Evolutionary conservation across 2,113 vertebrate species (phyloP), one percentile per base, ranked within the genome.

Genomic region (Monarcha castaneiventris): DNA sequence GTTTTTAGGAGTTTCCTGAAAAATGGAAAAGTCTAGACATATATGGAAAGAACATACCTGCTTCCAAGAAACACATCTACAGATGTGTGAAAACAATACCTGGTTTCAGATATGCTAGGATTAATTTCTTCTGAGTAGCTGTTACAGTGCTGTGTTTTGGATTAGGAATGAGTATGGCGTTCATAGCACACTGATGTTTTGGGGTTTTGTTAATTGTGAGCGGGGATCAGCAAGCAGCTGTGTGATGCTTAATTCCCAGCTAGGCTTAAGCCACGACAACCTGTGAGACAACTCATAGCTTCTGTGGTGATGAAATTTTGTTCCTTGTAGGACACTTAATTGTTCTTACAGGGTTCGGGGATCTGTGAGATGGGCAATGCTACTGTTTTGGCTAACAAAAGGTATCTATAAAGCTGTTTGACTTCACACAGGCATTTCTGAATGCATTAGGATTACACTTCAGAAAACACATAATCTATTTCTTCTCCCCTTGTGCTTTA

Each of bases 241-340:
- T 77, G 49, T 68, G 11, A 33, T 77, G 33, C 33, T 59, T 22
- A 44, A 68, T 68, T 68, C 27, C 37, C 44, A 68, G 21, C 21
- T 52, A 32, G 32, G 6, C 17, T 52, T 44, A 18, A 59, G 54
- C 14, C 37, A 37, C 0, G 0, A 26, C 3, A 68, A 44, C 7
- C 26, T 37, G 14, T 63, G 11, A 71, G 11, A 58, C 12, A 55
- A 29, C 4, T 52, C 39, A 16, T 61, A 32, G 14, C 19, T 58
- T 71, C 23, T 10, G 32, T 22, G 3, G 14, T 48, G 33, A 76
- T 61, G 23, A 39, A 17, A 48, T 81, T 62, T 74, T 48, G 58
- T 13, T 69, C n/a, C 16, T 63, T 44, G 22, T 55, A 59, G 29
- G 32, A 66, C 16, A 44, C 10, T 20, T 54, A 52, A 29, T 54